phyloP scores from a whole-genome alignment of 2,888 invertebrate genomes.

The Tetragnatha montana region DNA sequence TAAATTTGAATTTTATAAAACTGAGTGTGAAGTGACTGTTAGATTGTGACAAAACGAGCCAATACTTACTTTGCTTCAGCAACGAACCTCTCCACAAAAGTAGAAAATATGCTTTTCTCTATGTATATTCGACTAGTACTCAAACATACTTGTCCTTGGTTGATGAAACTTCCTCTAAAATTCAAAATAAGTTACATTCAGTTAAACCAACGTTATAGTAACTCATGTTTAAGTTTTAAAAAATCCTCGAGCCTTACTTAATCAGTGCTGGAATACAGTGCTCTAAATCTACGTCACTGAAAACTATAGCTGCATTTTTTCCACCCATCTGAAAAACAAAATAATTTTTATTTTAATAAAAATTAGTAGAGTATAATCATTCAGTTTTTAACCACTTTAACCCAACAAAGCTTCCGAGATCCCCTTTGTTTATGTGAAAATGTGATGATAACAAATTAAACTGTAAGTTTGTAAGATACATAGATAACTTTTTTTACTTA shows the following conservation, averaged over 20 bases:
- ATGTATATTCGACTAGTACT: constrained; percentile 79
- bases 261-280: constrained; percentile 77
- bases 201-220: background rate
- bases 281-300: constrained; percentile 78
- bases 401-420: no score
- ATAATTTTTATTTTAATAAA: background rate
- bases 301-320: constrained; percentile 80
- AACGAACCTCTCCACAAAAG: constrained; percentile 77
- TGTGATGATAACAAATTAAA: no score
- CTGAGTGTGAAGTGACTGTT: no score
- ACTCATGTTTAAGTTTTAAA: background rate
- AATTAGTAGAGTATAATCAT: no score
- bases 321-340: constrained; percentile 78
- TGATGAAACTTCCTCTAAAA: constrained; percentile 78
- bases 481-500: no score
- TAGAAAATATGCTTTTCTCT: constrained; percentile 77
- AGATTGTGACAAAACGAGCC: background rate
- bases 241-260: constrained; percentile 73
- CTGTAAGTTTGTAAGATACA: no score
- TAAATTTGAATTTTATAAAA: no score
- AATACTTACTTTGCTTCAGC: constrained; percentile 74
- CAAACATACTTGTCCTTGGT: constrained; percentile 80
- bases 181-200: background rate
- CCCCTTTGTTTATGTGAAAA: no score
- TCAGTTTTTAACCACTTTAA: no score